Conservation (phyloP, 2,797 vertebrate species). For the Ciconia nigra region DNA sequence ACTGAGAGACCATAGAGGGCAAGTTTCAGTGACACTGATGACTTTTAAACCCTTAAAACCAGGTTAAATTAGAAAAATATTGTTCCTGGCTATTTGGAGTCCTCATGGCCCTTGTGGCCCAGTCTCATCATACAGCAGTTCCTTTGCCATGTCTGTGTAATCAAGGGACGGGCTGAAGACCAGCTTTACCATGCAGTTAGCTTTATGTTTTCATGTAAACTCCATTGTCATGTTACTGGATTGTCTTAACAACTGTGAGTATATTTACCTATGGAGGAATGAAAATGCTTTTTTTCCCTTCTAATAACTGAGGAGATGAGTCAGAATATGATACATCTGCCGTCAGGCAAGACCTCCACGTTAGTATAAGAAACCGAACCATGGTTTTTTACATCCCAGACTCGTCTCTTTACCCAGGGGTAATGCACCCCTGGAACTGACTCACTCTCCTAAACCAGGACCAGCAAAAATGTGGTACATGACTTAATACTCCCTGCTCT, state of each 20-base stretch:
- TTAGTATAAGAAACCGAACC: not conserved
- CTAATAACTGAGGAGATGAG: not conserved
- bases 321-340: not conserved
- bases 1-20: not conserved
- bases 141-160: not conserved
- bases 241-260: not conserved
- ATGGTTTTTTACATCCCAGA: not conserved
- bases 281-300: not conserved
- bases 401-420: rapidly evolving
- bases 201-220: not conserved
- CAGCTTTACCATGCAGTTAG: not conserved
- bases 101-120: not conserved
- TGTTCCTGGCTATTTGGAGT: not conserved
- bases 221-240: not conserved
- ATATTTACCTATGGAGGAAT: not conserved
- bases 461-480: not conserved
- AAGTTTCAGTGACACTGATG: not conserved
- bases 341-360: not conserved
- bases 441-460: not conserved
- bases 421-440: not conserved
- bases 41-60: not conserved
- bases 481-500: not conserved
- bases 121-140: not conserved
- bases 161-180: not conserved
- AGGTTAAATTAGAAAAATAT: not conserved